These are phyloP conservation scores for Drosophila subquinaria DNA, from an alignment of 2,888 invertebrate species.

Conservation along the genomic window DNA sequence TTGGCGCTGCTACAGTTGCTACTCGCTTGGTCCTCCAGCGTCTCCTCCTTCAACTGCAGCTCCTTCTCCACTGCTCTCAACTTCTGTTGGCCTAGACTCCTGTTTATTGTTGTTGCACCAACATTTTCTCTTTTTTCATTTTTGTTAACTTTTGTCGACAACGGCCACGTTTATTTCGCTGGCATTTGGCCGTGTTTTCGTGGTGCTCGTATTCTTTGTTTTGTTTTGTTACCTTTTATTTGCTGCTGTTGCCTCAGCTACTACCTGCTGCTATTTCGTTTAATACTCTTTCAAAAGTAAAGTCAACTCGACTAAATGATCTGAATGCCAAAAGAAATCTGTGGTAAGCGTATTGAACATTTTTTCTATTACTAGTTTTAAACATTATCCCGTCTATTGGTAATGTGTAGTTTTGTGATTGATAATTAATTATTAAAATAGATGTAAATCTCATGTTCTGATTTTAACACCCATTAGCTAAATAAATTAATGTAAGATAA, in stretches of 20 bases:
- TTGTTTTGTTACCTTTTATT: conserved; percentile 49
- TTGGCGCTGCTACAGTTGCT: conserved; percentile 48
- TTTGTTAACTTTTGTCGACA: conserved; percentile 51
- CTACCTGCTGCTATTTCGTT: conserved; percentile 37
- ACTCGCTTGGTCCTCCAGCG: conserved; percentile 25
- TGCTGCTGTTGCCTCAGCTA: conserved; percentile 25
- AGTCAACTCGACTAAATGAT: background rate
- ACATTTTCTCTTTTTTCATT: conserved; percentile 10
- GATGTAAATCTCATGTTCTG: too few relatives aligned
- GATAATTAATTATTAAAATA: too few relatives aligned
- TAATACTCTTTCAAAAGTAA: conserved; percentile 15
- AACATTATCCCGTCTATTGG: too few relatives aligned
- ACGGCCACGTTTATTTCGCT: conserved; percentile 47
- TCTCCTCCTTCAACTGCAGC: conserved; percentile 5
- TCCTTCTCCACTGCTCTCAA: background rate
- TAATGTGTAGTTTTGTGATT: too few relatives aligned
- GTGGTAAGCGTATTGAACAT: background rate
- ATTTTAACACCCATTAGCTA: too few relatives aligned
- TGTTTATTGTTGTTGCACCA: conserved; percentile 3
- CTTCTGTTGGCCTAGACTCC: background rate
- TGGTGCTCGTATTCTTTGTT: conserved; percentile 37
- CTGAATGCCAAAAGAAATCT: background rate
- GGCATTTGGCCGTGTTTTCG: conserved; percentile 37
- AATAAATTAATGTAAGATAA: too few relatives aligned
- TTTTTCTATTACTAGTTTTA: too few relatives aligned